phyloP scores from a whole-genome alignment of 2,888 invertebrate genomes.

The Lagria hirta region DNA sequence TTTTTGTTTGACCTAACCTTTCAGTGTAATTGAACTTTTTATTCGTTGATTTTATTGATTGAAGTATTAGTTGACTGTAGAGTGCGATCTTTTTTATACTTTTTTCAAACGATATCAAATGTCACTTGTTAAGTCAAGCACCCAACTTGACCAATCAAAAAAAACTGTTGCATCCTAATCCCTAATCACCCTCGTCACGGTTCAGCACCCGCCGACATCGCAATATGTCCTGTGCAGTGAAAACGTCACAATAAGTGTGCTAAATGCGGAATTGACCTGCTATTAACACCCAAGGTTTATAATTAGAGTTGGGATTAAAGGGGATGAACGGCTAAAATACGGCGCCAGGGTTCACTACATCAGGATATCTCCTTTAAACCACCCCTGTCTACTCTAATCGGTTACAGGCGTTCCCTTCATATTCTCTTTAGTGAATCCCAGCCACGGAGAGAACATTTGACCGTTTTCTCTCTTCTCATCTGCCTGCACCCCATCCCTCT shows the following conservation, averaged over 20 bases:
- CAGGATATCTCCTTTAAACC: constrained; percentile 48
- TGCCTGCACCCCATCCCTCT: too few relatives aligned
- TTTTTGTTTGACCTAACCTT: too few relatives aligned
- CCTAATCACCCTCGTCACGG: too few relatives aligned
- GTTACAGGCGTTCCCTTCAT: constrained; percentile 47
- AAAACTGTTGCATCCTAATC: too few relatives aligned
- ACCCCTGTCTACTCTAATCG: constrained; percentile 49
- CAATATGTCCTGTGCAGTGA: constrained; percentile 10
- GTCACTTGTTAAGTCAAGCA: too few relatives aligned
- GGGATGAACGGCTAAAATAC: constrained; percentile 34
- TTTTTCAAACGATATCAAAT: too few relatives aligned
- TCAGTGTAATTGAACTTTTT: too few relatives aligned
- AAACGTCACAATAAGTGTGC: constrained; percentile 37
- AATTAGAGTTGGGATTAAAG: constrained; percentile 49
- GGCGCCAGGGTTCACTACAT: constrained; percentile 39
- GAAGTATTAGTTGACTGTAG: too few relatives aligned
- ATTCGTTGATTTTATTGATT: too few relatives aligned
- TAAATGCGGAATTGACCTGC: constrained; percentile 51
- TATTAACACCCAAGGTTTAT: constrained; percentile 51
- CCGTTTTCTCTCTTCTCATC: constrained; percentile 4
- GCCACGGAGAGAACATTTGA: constrained; percentile 19
- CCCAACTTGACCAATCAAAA: too few relatives aligned
- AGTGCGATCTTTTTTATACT: too few relatives aligned
- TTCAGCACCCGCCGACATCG: too few relatives aligned
- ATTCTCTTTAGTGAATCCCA: constrained; percentile 39